Evolutionary conservation across 2,113 vertebrate species (phyloP), one percentile per base, ranked within the genome.

Genomic region (Aldabrachelys gigantea): DNA sequence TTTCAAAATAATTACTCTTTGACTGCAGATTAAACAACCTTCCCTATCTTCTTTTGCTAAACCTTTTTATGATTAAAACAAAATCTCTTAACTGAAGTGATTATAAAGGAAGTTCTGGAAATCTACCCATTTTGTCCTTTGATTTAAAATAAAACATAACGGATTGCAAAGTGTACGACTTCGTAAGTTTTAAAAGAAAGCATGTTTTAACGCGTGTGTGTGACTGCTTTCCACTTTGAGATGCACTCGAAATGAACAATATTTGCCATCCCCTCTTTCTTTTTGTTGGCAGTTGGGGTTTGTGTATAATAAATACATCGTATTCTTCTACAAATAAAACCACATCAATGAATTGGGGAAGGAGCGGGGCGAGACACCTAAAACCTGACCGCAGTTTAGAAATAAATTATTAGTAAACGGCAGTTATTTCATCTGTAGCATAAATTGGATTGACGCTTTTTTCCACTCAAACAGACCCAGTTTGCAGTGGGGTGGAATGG

Each of bases 51-150:
- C 93, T 89, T 91, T 88, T 53, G 81, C 89, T 95, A 90, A 89
- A 96, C 88, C 89, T 92, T 35, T 96, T 96, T 96, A 95, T 89
- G 88, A 84, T 78, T 92, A 95, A 95, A 91, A 87, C 90, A 78
- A 72, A 95, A 94, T 92, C 57, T 87, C 96, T 85, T 93, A 92
- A 91, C 94, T 94, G 89, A 88, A 56, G 82, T 3, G 3, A 25
- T 82, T 87, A 91, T 84, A 96, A 95, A 89, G 72, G 83, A 31
- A 81, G 93, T 96, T 89, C 82, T 87, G 91, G 87, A 94, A 94
- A 95, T 89, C 89, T 41, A 93, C 50, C 59, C 41, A 10, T 25
- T 41, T 69, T 94, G 79, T 38, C 82, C 11, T 6, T n/a, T 89
- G 90, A 86, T 56, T 62, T 92, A 80, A 92, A 94, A 88, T 87